Base-by-base conservation (phyloP, 2,888 invertebrate species). In the Metopia argyrocephala region DNA sequence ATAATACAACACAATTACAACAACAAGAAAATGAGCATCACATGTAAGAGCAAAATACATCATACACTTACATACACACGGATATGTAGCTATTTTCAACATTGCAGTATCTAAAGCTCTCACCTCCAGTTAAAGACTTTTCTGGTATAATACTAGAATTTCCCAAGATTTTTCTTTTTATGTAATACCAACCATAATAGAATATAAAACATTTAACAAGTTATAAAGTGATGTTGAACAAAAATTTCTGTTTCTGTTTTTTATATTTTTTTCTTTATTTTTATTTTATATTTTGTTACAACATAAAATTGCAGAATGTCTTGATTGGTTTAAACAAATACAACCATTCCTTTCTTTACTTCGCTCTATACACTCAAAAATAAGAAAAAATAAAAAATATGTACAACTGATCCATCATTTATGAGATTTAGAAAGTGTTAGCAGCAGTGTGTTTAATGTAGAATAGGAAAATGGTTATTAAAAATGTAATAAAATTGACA, bases 191-290 rank as follows among this genome's bases (percentile, higher is more conserved):
- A 65, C 25, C 45, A 76, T 65, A 70, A 70, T 70, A 57, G 65
- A 59, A 65, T 52, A 65, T 46, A 59, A 76, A 70, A 64, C 70
- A 65, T 76, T 70, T 76, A 64, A 76, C 57, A 56, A 64, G 59
- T 70, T 57, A 65, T 70, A 52, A 73, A 73, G 54, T 52, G 12
- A 21, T 5, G 20, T 31, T 31, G 1, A 31, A 61, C 66, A 61
- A 68, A 18, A 74, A 50, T 50, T 38, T 38, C 38, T 38, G 15
- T 38, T 38, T 38, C 15, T 38, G 15, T 59, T 50, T 18, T 38
- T n/a, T 46, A 1, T 50, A 4, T 48, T 1, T 20, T 65, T 31
- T 48, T 25, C 1, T 12, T 7, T 21, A 23, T 12, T 23, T 15
- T 15, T 54, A 0, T 38, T 45, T 23, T n/a, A n/a, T n/a, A n/a